Percentiles rank a stretch among this genome's conserved stretches.
Evolutionary conservation across 2,797 vertebrate genomes (phyloP).

Genomic region (Telmatherina bonti): DNA sequence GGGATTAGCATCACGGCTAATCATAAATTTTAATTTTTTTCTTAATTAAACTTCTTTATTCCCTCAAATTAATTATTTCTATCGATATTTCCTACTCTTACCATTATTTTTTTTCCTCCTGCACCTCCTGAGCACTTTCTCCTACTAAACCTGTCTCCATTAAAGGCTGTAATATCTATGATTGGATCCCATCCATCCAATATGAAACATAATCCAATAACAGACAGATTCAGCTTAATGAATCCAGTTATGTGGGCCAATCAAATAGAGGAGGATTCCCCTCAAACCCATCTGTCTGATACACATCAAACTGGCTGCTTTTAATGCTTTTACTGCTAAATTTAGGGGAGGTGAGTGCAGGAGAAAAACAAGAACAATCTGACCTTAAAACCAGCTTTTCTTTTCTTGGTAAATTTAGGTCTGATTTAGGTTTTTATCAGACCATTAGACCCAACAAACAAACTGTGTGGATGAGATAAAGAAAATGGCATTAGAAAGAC

Average conservation of each 20-base stretch:
- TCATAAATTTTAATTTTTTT: background rate
- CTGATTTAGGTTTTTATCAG: slow-evolving; percentile 21
- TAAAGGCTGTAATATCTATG: slow-evolving; percentile 68
- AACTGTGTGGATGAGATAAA: slow-evolving; percentile 17
- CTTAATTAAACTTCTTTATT: background rate
- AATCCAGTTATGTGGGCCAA: slow-evolving; percentile 72
- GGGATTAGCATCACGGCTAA: background rate
- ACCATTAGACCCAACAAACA: slow-evolving; percentile 22
- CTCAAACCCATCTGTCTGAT: slow-evolving; percentile 60
- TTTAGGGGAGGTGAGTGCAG: slow-evolving; percentile 15
- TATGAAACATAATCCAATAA: slow-evolving; percentile 74
- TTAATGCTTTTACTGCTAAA: slow-evolving; percentile 59
- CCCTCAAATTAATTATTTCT: background rate
- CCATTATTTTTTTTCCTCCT: background rate
- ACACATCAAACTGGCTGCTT: slow-evolving; percentile 56
- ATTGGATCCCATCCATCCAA: slow-evolving; percentile 73
- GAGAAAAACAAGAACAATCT: slow-evolving; percentile 9
- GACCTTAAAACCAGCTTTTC: slow-evolving; percentile 12
- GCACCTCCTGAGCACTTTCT: slow-evolving; percentile 9
- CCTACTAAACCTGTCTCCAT: slow-evolving; percentile 57
- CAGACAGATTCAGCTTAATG: slow-evolving; percentile 65
- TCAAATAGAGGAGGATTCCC: slow-evolving; percentile 70
- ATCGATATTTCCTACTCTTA: background rate
- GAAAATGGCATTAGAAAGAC: background rate
- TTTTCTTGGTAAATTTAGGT: slow-evolving; percentile 9